These are phyloP conservation scores for Tenthredo notha DNA, from an alignment of 2,888 invertebrate genomes.

Conservation along the genomic window DNA sequence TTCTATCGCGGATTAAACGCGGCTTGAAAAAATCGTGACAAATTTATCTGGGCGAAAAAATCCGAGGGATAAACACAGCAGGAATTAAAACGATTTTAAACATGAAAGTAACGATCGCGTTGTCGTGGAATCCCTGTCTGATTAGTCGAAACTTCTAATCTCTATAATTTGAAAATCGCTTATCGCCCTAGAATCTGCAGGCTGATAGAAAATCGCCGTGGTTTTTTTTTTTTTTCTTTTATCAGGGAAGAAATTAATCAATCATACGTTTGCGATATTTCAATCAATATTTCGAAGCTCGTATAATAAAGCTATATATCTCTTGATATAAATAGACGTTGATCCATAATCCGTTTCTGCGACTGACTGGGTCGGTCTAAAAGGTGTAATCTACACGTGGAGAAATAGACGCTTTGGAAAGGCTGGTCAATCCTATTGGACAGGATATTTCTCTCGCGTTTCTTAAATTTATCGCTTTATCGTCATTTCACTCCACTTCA, in stretches of 20 bases:
- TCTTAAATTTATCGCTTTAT: constrained; percentile 2
- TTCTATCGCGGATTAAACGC: not conserved
- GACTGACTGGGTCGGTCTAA: not conserved
- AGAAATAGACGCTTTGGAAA: not conserved
- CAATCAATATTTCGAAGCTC: not conserved
- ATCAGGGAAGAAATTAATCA: not conserved
- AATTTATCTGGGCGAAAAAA: not conserved
- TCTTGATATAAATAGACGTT: not conserved
- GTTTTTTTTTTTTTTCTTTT: not conserved
- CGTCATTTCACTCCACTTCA: not conserved
- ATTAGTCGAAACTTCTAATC: not conserved
- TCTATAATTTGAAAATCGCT: not conserved
- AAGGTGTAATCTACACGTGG: not conserved
- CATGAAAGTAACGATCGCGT: not conserved
- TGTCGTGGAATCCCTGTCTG: not conserved
- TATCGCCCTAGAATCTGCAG: not conserved
- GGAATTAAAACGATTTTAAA: not conserved
- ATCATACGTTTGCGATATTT: not conserved
- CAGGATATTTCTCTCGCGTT: not conserved
- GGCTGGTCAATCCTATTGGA: not conserved
- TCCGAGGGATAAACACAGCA: not conserved
- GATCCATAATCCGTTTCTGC: not conserved
- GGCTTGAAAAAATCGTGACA: not conserved
- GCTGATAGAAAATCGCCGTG: not conserved
- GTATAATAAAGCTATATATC: not conserved